Conservation (phyloP, 2,113 vertebrate genomes). For the Pachycephala philippinensis region DNA sequence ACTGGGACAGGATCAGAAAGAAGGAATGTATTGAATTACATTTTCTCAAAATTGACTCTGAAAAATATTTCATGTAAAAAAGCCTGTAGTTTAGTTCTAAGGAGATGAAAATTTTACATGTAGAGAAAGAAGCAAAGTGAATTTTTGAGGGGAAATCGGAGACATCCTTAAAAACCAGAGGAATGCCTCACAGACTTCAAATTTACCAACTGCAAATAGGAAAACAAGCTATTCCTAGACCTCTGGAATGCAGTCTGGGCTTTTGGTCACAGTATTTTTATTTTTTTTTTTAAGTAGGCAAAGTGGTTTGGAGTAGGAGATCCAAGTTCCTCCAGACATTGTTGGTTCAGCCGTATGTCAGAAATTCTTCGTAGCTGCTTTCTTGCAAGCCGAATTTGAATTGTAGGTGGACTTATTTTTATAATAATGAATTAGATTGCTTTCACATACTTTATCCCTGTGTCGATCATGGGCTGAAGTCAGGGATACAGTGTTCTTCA, state of each 20-base stretch:
- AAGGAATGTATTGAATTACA: background rate
- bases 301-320: constrained; percentile 39
- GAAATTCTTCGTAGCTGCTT: constrained; percentile 45
- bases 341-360: constrained; percentile 54
- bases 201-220: constrained; percentile 55
- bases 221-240: constrained; percentile 69
- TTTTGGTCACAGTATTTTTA: constrained; percentile 48
- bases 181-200: constrained; percentile 54
- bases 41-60: background rate
- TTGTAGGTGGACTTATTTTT: constrained; percentile 28
- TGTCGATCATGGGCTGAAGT: constrained; percentile 38
- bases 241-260: constrained; percentile 62
- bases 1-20: background rate
- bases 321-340: constrained; percentile 52
- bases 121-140: background rate
- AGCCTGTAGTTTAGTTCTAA: background rate
- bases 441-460: background rate
- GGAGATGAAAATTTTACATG: background rate
- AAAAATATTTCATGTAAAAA: background rate
- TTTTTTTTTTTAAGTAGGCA: constrained; percentile 32
- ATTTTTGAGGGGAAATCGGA: constrained; percentile 58
- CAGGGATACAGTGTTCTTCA: constrained; percentile 24
- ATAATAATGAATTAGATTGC: background rate
- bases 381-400: constrained; percentile 22
- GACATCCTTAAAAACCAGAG: constrained; percentile 46